Evolutionary conservation across 2,888 invertebrate genomes (phyloP).

Genomic region (Euzetes globulus): DNA sequence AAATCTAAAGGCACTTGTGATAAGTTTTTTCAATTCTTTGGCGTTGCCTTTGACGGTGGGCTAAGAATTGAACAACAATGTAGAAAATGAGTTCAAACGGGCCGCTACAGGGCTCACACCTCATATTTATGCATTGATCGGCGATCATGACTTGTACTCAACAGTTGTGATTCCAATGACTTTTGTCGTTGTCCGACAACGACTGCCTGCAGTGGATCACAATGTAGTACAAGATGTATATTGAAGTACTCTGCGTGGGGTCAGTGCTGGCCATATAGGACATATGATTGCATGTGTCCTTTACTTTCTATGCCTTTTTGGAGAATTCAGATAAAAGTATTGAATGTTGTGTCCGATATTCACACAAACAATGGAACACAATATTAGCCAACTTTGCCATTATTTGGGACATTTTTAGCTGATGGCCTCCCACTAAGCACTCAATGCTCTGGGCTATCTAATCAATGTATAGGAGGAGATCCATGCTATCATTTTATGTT

Average conservation of each 20-base stretch:
- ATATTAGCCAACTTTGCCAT: constrained; percentile 17
- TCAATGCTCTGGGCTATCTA: background rate
- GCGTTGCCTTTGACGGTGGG: constrained; percentile 22
- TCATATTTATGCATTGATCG: constrained; percentile 40
- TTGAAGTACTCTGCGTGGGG: constrained; percentile 24
- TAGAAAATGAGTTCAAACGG: constrained; percentile 33
- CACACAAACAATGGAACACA: background rate
- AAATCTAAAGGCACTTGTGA: background rate
- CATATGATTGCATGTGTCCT: background rate
- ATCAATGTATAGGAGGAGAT: background rate
- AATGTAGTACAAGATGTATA: constrained; percentile 22
- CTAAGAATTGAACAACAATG: constrained; percentile 14
- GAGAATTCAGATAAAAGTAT: constrained; percentile 5
- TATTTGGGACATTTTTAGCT: constrained; percentile 21
- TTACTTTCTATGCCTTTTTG: background rate
- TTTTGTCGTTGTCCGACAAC: constrained; percentile 35
- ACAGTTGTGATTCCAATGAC: constrained; percentile 36
- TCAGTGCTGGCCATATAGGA: background rate
- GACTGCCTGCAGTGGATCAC: constrained; percentile 32
- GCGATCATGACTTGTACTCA: constrained; percentile 11
- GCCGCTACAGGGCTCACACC: constrained; percentile 40
- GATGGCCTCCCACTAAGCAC: constrained; percentile 9
- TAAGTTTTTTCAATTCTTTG: background rate
- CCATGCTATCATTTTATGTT: background rate
- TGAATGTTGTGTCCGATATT: background rate